Percentiles rank a stretch among this genome's conserved stretches.
phyloP scores from a whole-genome alignment of 2,113 vertebrate genomes.

The Grallaria varia region DNA sequence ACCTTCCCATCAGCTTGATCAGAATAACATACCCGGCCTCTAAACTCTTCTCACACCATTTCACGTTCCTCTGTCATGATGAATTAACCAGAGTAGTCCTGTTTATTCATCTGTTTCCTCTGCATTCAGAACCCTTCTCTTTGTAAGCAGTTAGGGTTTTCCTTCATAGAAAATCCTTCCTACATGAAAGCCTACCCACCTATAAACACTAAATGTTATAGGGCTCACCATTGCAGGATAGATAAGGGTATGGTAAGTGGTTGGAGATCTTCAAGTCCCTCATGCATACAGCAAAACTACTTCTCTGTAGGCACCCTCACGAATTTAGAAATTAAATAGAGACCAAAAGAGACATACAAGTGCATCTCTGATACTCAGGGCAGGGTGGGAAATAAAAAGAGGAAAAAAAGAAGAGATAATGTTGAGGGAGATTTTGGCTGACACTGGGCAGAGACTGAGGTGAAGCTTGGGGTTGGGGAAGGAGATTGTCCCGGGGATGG shows the following conservation, averaged over 20 bases:
- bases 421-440: neutral
- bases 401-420: neutral
- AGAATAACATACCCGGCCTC: neutral
- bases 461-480: fast-evolving
- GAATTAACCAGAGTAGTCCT: neutral
- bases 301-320: neutral
- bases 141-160: neutral
- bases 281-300: neutral
- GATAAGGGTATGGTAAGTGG: neutral
- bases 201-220: neutral
- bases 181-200: neutral
- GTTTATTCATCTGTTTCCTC: neutral
- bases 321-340: neutral
- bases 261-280: neutral
- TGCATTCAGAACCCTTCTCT: neutral
- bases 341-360: neutral
- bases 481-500: neutral
- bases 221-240: neutral
- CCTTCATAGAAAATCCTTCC: neutral
- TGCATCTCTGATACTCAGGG: neutral
- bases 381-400: fast-evolving
- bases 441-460: neutral
- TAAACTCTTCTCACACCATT: neutral
- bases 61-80: neutral
- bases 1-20: neutral